Evolutionary conservation across 2,113 vertebrate genomes (phyloP).

Genomic region (Ciconia stormi): DNA sequence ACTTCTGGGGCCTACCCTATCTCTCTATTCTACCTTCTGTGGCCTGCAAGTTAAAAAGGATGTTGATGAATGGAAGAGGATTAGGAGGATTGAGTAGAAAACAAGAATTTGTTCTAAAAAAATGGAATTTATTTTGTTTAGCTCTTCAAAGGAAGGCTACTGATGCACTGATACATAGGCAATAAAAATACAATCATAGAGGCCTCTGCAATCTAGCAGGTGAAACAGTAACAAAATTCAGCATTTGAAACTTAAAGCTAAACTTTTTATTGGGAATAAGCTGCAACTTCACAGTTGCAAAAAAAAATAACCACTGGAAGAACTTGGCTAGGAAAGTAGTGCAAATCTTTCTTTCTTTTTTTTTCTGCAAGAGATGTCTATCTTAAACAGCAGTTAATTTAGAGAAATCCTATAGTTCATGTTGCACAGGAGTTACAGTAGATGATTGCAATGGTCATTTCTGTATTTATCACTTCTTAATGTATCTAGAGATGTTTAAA

Average conservation of each 20-base stretch:
- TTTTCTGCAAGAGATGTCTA: background rate
- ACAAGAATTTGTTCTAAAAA: background rate
- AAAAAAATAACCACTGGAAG: background rate
- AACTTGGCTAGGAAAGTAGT: background rate
- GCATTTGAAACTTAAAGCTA: background rate
- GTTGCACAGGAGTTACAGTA: background rate
- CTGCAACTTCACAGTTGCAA: background rate
- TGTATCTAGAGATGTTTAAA: background rate
- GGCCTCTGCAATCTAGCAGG: background rate
- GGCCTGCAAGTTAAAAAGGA: background rate
- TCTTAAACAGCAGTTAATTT: background rate
- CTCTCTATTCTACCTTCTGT: background rate
- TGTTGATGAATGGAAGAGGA: background rate
- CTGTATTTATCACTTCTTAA: background rate
- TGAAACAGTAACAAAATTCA: background rate
- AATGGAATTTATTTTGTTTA: background rate
- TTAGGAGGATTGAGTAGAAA: background rate
- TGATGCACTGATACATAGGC: background rate
- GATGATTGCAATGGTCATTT: background rate
- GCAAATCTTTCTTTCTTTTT: background rate
- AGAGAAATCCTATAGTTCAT: background rate
- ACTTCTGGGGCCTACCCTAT: background rate
- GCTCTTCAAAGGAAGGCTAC: background rate
- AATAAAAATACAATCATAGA: background rate
- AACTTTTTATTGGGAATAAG: background rate